Percentiles rank a stretch among this genome's conserved stretches.
Evolutionary conservation across 2,113 vertebrate species (phyloP).

Genomic region (Polyodon spathula): DNA sequence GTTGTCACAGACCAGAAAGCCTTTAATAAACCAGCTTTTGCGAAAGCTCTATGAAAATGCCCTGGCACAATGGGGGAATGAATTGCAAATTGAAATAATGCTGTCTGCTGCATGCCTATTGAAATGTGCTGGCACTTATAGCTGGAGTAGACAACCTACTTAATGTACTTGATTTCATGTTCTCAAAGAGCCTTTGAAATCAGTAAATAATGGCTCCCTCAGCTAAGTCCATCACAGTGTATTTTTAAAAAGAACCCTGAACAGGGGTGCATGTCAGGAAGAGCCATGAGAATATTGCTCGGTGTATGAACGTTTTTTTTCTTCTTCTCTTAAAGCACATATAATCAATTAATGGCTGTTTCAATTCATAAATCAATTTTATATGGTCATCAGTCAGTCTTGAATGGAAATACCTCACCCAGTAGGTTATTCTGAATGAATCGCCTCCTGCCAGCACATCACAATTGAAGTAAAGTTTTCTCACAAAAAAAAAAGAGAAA

Average conservation of each 20-base stretch:
- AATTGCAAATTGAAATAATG: neutral
- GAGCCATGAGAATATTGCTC: slow-evolving; percentile 7
- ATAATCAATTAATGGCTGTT: slow-evolving; percentile 98
- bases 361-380: slow-evolving; percentile 99
- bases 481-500: slow-evolving; percentile 47
- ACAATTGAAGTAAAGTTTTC: slow-evolving; percentile 59
- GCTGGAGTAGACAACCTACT: slow-evolving; percentile 5
- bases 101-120: neutral
- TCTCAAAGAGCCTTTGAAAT: slow-evolving; percentile 7
- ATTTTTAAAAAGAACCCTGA: neutral
- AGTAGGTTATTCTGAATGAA: slow-evolving; percentile 74
- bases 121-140: slow-evolving; percentile 7
- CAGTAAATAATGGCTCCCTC: neutral
- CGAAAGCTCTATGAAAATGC: neutral
- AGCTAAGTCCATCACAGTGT: neutral
- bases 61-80: neutral
- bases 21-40: neutral
- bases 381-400: slow-evolving; percentile 97
- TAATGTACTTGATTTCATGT: slow-evolving; percentile 7
- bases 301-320: slow-evolving; percentile 13
- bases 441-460: slow-evolving; percentile 56
- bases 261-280: neutral
- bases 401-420: slow-evolving; percentile 84
- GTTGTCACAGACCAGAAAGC: neutral
- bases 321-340: slow-evolving; percentile 57